Evolutionary conservation across 53 echinoderm and acorn worm genomes (phyloP).

Genomic region (Crossaster papposus): DNA sequence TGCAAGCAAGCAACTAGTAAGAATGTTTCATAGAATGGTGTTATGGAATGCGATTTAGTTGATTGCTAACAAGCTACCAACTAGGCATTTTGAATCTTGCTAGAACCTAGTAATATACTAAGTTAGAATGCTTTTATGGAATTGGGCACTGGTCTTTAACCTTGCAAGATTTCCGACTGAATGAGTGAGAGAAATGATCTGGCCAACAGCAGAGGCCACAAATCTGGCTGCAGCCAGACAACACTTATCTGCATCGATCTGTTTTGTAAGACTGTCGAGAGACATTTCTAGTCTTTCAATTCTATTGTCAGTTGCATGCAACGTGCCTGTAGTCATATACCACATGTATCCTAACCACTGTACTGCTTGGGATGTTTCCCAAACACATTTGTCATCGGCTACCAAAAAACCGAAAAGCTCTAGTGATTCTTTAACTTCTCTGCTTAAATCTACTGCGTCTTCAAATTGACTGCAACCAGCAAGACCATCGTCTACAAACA

Average conservation of each 20-base stretch:
- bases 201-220: slow-evolving; percentile 10
- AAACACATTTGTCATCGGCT: no score
- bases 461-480: not conserved
- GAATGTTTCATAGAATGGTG: no score
- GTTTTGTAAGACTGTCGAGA: not conserved
- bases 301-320: not conserved
- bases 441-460: not conserved
- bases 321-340: not conserved
- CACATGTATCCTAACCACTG: slow-evolving; percentile 22
- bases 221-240: not conserved
- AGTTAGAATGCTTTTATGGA: no score
- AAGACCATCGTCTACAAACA: slow-evolving; percentile 1
- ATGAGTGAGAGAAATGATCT: slow-evolving; percentile 15
- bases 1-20: no score
- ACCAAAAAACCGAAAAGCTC: not conserved
- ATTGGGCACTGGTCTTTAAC: no score
- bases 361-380: not conserved
- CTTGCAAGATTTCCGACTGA: not conserved
- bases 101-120: no score
- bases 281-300: slow-evolving; percentile 4
- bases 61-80: no score
- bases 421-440: not conserved
- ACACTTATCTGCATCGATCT: not conserved
- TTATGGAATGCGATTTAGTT: no score
- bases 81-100: no score